Evolutionary conservation across 1,140 invertebrate species (phyloP), one percentile per base, ranked within the genome.

Genomic region (Metopolophium dirhodum): DNA sequence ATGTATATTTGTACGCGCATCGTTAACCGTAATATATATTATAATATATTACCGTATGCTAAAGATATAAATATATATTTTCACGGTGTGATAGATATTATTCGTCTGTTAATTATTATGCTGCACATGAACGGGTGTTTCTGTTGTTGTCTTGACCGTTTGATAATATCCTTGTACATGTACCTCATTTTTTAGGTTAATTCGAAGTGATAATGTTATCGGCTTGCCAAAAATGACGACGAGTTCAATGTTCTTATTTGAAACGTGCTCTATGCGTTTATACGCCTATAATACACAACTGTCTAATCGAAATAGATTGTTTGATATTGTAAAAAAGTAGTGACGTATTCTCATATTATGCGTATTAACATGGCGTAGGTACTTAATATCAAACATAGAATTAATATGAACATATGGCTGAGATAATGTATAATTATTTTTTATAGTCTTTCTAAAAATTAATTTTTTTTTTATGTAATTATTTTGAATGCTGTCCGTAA

Each of bases 241-340:
- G 88, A 54, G 88, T 89, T 89, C 88, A 89, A 89, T 57, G 88
- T 89, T 89, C 88, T 89, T 89, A 11, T 54, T 35, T 23, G n/a
- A 89, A 54, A 89, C 49, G 49, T 89, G 87, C 87, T 89, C 85
- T 87, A 23, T 87, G 26, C 85, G 23, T 87, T 37, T 37, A 30
- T 89, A 51, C 85, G 9, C 51, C 22, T 35, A 26, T 45, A 23
- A 26, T 45, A 37, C 22, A 45, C n/a, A n/a, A n/a, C 41, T 89
- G 88, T 89, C 51, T 41, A 89, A 89, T 89, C 88, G 23, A 57
- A 57, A 89, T 88, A 57, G 35, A 30, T 89, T 89, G 49, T 89
- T 57, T 89, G 37, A 54, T 89, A 54, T 83, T 83, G 20, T 37
- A 37, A 37, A 37, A 83, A 20, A 37, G 22, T 87, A 89, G n/a